Percentiles rank a stretch among this genome's conserved stretches.
These are phyloP conservation scores for Anolis carolinensis DNA, from an alignment of 2,113 vertebrate genomes.

Conservation along the genomic window DNA sequence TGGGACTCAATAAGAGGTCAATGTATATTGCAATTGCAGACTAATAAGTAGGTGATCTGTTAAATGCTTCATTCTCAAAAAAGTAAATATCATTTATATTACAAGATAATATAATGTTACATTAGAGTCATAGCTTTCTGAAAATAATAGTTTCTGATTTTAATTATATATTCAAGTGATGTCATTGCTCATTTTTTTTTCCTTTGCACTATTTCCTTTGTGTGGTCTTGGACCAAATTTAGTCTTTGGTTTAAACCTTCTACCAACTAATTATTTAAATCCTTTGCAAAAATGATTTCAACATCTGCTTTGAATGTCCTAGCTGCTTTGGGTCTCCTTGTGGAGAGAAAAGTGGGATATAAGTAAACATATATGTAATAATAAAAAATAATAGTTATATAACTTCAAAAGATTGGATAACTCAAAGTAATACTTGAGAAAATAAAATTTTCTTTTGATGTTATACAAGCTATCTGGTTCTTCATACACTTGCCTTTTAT, in stretches of 20 bases:
- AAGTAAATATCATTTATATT: too few species aligned
- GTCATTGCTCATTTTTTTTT: not conserved
- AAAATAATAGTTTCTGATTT: not conserved
- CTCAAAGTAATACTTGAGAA: conserved; percentile 35
- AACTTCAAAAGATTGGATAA: conserved; percentile 40
- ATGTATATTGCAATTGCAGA: not conserved
- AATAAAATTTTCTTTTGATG: conserved; percentile 43
- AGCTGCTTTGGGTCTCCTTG: too few species aligned
- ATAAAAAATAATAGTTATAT: too few species aligned
- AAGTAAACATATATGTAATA: too few species aligned
- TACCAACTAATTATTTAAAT: not conserved
- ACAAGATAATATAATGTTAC: not conserved
- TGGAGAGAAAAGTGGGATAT: too few species aligned
- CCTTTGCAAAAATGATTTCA: not conserved
- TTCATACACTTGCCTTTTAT: conserved; percentile 35
- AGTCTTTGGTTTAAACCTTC: not conserved
- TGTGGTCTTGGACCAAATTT: not conserved
- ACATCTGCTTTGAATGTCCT: not conserved
- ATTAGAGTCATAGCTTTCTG: not conserved
- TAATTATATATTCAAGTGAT: not conserved
- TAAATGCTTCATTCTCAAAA: not conserved
- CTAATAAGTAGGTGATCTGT: not conserved
- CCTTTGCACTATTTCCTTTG: not conserved
- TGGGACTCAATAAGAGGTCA: not conserved
- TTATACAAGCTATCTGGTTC: conserved; percentile 38